Conservation (phyloP, 1,140 invertebrate genomes). For the Drosophila sp. region DNA sequence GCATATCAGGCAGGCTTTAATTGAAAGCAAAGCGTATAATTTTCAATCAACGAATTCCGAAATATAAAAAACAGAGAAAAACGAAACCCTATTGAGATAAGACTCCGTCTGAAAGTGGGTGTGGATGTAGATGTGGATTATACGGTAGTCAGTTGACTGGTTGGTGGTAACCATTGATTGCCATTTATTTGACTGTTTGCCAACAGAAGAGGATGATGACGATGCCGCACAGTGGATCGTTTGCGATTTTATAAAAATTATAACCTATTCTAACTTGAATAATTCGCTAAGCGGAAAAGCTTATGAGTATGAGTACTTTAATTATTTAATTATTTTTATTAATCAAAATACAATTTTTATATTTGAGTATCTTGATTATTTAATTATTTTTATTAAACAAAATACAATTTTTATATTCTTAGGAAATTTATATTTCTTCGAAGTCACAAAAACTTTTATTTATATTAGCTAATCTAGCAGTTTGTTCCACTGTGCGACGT, state of each 20-base stretch:
- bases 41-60: constrained; percentile 64
- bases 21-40: constrained; percentile 78
- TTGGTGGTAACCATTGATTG: constrained; percentile 57
- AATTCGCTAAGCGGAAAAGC: too few relatives aligned
- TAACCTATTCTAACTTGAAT: too few relatives aligned
- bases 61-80: constrained; percentile 24
- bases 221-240: neutral
- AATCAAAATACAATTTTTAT: too few relatives aligned
- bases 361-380: too few relatives aligned
- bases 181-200: constrained; percentile 67
- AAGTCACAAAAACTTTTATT: too few relatives aligned
- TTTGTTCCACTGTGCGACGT: neutral
- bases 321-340: too few relatives aligned
- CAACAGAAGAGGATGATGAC: constrained; percentile 20
- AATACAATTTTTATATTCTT: too few relatives aligned
- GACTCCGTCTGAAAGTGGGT: constrained; percentile 11
- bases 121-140: constrained; percentile 29
- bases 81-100: constrained; percentile 17
- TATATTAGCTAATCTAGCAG: too few relatives aligned
- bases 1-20: constrained; percentile 75
- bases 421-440: too few relatives aligned
- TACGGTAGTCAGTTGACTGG: constrained; percentile 50
- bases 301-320: too few relatives aligned
- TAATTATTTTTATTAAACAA: too few relatives aligned
- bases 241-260: too few relatives aligned